Evolutionary conservation across 2,888 invertebrate genomes (phyloP).

Genomic region (Maniola hyperantus): DNA sequence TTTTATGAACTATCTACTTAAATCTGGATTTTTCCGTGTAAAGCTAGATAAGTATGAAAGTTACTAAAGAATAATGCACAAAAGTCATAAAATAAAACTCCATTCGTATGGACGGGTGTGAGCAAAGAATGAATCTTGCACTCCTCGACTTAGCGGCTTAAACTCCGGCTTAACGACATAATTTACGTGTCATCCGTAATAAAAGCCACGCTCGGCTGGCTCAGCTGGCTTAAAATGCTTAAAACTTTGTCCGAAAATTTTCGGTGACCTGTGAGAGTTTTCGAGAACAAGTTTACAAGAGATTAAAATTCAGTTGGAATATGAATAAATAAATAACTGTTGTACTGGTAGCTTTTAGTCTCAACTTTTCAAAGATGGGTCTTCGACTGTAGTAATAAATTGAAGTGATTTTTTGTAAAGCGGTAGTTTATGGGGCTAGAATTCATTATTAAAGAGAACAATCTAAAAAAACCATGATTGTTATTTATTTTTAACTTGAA

Average conservation of each 20-base stretch:
- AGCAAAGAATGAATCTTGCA: slow-evolving; percentile 28
- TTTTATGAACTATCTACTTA: no score
- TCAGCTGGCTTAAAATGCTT: slow-evolving; percentile 12
- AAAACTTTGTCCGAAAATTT: slow-evolving; percentile 8
- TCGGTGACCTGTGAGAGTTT: neutral
- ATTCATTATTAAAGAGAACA: no score
- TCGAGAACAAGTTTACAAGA: neutral
- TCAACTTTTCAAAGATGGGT: no score
- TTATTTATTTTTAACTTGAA: no score
- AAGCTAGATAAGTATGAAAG: no score
- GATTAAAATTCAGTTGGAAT: neutral
- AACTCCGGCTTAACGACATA: slow-evolving; percentile 21
- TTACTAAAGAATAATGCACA: no score
- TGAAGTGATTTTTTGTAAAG: no score
- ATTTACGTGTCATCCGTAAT: slow-evolving; percentile 30
- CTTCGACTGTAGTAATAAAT: no score
- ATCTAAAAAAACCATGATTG: no score
- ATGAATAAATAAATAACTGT: neutral
- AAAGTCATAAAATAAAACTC: slow-evolving; percentile 13
- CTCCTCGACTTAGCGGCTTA: slow-evolving; percentile 19
- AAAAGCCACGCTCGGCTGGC: slow-evolving; percentile 17
- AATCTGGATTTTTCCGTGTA: no score
- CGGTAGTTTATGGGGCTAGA: no score
- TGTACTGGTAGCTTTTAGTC: no score
- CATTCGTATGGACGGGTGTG: slow-evolving; percentile 5